Base-by-base conservation (phyloP, 2,113 vertebrate species). In the Phalacrocorax brasilianus region DNA sequence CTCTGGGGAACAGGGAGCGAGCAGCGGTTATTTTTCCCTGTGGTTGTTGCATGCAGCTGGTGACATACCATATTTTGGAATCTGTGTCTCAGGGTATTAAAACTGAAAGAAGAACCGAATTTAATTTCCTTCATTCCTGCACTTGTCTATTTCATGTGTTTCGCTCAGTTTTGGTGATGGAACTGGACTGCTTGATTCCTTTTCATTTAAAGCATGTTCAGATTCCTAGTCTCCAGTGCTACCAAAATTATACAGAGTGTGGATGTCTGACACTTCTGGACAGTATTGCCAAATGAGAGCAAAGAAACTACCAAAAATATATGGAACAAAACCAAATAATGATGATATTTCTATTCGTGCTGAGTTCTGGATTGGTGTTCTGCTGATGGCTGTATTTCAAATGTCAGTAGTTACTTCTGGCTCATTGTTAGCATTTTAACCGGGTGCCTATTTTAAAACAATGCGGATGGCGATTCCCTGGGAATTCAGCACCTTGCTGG, bases 31-130 rank as follows among this genome's bases (percentile, higher is more conserved):
- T 38, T 56, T 72, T 52, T 32, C 88, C 87, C 91, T 82, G 77
- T 38, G 77, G 35, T 35, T 66, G 81, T 53, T 85, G 94, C 53
- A 50, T 49, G 74, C 94, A 95, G 91, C 95, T 96, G 93, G 83
- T 87, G 95, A 95, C 87, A 82, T 35, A 70, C 16, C 16, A 2
- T n/a, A 11, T 79, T 93, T 79, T 93, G 89, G 93, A 89, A 91
- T 89, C 74, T 58, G 14, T 58, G 74, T 80, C 56, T 95, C 89
- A 75, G 74, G 73, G 91, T 94, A 67, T 70, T 80, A 85, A 83
- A 90, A 59, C 38, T 94, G 85, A 92, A 94, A 91, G 78, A 91
- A 90, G 82, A 91, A 67, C 45, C 35, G 82, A 80, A 77, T 94
- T 96, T 44, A 9, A 63, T 96, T 94, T 56, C 85, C 61, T 56